These are phyloP conservation scores for Cettia cetti DNA, from an alignment of 2,113 vertebrate species.

Conservation along the genomic window DNA sequence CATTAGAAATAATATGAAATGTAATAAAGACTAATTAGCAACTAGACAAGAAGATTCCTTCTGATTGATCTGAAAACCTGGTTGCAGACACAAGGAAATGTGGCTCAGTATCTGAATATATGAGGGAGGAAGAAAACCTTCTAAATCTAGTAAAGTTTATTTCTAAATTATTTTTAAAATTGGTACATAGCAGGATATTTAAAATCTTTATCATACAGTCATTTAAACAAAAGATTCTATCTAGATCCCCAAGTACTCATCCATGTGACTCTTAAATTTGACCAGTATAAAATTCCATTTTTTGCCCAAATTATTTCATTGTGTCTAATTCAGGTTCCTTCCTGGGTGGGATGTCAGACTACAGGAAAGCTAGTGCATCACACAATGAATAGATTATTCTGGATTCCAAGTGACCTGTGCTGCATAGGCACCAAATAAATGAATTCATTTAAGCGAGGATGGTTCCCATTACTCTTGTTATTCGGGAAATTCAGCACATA, in stretches of 20 bases:
- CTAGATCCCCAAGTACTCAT: not conserved
- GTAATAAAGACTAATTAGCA: slow-evolving; percentile 9
- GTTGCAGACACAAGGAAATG: not conserved
- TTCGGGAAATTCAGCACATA: not conserved
- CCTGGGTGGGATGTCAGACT: not conserved
- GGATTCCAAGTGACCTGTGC: not conserved
- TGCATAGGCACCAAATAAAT: not conserved
- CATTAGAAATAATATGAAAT: not conserved
- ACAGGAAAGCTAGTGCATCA: not conserved
- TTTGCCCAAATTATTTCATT: not conserved
- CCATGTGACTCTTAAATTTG: not conserved
- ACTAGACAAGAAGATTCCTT: not conserved
- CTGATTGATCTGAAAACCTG: not conserved
- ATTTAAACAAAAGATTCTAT: not conserved
- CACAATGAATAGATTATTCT: not conserved
- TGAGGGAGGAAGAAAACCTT: not conserved
- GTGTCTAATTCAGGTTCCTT: not conserved
- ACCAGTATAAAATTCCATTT: not conserved
- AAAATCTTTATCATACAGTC: not conserved
- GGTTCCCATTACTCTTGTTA: not conserved
- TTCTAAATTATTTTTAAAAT: not conserved
- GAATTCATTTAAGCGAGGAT: not conserved
- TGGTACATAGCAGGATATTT: not conserved
- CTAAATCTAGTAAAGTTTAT: not conserved
- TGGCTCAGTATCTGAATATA: not conserved